A percentile compares a stretch with the other conserved stretches of the same genome.
Evolutionary conservation across 2,797 vertebrate species (phyloP).

Genomic region (Leucoraja ocellata): DNA sequence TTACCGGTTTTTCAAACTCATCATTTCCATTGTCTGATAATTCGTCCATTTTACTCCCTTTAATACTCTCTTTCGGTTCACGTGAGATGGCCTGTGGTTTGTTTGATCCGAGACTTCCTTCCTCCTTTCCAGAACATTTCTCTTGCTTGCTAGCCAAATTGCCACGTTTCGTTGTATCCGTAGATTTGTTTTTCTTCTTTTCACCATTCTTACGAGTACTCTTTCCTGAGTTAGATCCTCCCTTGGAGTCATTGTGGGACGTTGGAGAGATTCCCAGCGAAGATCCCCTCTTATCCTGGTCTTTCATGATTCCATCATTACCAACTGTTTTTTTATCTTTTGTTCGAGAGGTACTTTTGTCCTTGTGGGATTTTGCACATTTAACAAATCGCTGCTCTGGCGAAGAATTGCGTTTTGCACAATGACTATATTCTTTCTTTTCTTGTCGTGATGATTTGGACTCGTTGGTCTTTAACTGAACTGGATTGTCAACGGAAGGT

Average conservation of each 20-base stretch:
- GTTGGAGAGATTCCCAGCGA: constrained; percentile 41
- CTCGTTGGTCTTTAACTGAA: not conserved
- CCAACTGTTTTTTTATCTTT: constrained; percentile 39
- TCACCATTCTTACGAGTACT: constrained; percentile 39
- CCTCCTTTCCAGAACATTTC: constrained; percentile 42
- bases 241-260: constrained; percentile 41
- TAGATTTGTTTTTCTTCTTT: constrained; percentile 43
- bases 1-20: constrained; percentile 52
- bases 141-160: constrained; percentile 41
- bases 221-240: constrained; percentile 7
- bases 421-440: no score
- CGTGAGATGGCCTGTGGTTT: not conserved
- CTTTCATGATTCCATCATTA: constrained; percentile 39
- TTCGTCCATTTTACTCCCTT: not conserved
- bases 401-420: not conserved
- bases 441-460: not conserved
- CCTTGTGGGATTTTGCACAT: not conserved
- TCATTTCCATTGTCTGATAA: not conserved
- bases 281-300: constrained; percentile 42
- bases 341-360: not conserved
- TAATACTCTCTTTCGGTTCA: not conserved
- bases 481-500: not conserved
- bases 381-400: not conserved
- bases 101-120: not conserved
- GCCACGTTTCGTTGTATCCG: constrained; percentile 40